Evolutionary conservation across 2,113 vertebrate species (phyloP), one percentile per base, ranked within the genome.

Genomic region (Pituophis catenifer): DNA sequence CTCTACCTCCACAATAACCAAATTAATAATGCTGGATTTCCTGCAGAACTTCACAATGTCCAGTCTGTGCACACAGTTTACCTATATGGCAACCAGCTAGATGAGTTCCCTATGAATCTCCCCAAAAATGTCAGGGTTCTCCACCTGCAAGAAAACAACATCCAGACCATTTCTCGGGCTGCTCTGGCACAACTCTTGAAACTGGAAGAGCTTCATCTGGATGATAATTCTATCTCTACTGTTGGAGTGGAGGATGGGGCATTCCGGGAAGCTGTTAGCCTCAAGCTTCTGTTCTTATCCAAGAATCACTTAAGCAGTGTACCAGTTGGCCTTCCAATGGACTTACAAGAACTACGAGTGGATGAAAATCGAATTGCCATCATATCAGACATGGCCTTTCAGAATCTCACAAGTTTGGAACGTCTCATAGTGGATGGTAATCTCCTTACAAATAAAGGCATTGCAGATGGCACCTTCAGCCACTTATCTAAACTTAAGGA

Each of bases 11-110:
- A 99, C 95, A 99, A 99, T 98, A 99, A 99, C 99, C 99, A 99
- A 99, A 99, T 99, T 97, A 99, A 99, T 98, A 99, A 99, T 97
- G 99, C 99, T 97, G 99, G 99, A 94, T 99, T 99, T 97, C 99
- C 99, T 57, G 50, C 98, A 81, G 99, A 99, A 96, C 98, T 99
- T 96, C 99, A 99, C 97, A 98, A 98, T 8, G 97, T 99, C 65
- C 99, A 96, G 93, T 99, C 99, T 0, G 98, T 99, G 96, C 99
- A 99, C 95, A 99, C 98, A 0, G 99, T 99, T 94, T 98, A 98
- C 97, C 98, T 99, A 55, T 99, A 99, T 0, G 99, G 99, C 95
- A 99, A 99, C 98, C 98, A 99, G 65, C 96, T 99, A 97, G 99
- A 99, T 38, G 99, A 99, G 95, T 99, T 99, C 95, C 99, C 99